A percentile compares a stretch with the other conserved stretches of the same genome.
These are phyloP conservation scores for Kryphioiulus occultus DNA, from an alignment of 2,888 invertebrate species.

Conservation along the genomic window DNA sequence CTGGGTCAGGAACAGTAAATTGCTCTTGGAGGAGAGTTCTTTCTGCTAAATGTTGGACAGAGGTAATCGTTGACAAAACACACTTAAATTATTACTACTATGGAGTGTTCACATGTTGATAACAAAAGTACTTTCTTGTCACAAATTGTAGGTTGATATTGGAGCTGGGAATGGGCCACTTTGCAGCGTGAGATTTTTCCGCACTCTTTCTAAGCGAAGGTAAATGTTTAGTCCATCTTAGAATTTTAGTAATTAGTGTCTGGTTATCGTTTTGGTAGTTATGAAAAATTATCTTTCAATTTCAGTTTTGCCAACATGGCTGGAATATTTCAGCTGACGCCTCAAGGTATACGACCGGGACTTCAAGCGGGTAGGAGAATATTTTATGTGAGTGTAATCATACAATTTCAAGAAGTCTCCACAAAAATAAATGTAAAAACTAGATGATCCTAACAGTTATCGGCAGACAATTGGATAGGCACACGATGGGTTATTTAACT, in stretches of 20 bases:
- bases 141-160: slow-evolving; percentile 67
- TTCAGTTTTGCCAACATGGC: slow-evolving; percentile 75
- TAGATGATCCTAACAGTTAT: slow-evolving; percentile 61
- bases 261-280: not conserved
- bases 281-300: not conserved
- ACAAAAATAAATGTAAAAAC: slow-evolving; percentile 65
- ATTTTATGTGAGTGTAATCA: not conserved
- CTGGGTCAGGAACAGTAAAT: slow-evolving; percentile 78
- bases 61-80: slow-evolving; percentile 65
- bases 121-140: not conserved
- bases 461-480: slow-evolving; percentile 84
- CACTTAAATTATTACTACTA: not conserved
- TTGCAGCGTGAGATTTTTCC: slow-evolving; percentile 79
- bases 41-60: slow-evolving; percentile 86
- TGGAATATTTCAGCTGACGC: slow-evolving; percentile 77
- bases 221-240: slow-evolving; percentile 54
- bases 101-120: slow-evolving; percentile 13
- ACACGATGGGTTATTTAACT: slow-evolving; percentile 86
- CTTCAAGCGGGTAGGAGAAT: slow-evolving; percentile 74
- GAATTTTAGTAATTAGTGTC: slow-evolving; percentile 46
- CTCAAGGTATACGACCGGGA: slow-evolving; percentile 78
- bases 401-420: slow-evolving; percentile 55
- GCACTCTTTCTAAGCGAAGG: slow-evolving; percentile 74
- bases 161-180: slow-evolving; percentile 86
- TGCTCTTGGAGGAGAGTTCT: slow-evolving; percentile 78